These are phyloP conservation scores for Apaloderma vittatum DNA, from an alignment of 2,113 vertebrate species.

Conservation along the genomic window DNA sequence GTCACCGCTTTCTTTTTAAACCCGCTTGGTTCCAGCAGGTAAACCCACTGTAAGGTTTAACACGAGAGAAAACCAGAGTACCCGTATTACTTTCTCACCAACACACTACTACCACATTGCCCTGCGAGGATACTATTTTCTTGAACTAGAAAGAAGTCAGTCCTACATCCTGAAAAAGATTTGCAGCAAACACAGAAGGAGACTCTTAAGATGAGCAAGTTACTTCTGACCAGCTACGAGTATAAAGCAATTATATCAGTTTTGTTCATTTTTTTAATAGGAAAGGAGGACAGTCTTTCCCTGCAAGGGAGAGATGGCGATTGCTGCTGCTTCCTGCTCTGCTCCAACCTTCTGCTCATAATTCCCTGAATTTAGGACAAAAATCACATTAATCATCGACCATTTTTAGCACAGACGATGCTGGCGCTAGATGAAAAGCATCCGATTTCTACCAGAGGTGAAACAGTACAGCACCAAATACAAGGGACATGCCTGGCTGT, in stretches of 20 bases:
- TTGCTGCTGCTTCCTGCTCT: neutral
- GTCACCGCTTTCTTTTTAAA: neutral
- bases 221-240: neutral
- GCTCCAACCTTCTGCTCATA: neutral
- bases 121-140: neutral
- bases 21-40: neutral
- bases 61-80: neutral
- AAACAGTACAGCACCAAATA: neutral
- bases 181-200: neutral
- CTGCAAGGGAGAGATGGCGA: fast-evolving
- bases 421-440: neutral
- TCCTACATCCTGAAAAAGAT: neutral
- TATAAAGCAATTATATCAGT: neutral
- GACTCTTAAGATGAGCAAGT: neutral
- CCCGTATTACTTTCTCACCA: neutral
- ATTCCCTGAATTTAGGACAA: neutral
- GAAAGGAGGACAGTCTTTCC: neutral
- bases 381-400: neutral
- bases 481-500: neutral
- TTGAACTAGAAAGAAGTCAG: neutral
- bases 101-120: neutral
- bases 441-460: neutral
- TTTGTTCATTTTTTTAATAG: neutral
- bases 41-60: neutral
- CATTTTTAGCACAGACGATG: neutral